These are phyloP conservation scores for Rhaphigaster nebulosa DNA, from an alignment of 2,888 invertebrate species.

Conservation along the genomic window DNA sequence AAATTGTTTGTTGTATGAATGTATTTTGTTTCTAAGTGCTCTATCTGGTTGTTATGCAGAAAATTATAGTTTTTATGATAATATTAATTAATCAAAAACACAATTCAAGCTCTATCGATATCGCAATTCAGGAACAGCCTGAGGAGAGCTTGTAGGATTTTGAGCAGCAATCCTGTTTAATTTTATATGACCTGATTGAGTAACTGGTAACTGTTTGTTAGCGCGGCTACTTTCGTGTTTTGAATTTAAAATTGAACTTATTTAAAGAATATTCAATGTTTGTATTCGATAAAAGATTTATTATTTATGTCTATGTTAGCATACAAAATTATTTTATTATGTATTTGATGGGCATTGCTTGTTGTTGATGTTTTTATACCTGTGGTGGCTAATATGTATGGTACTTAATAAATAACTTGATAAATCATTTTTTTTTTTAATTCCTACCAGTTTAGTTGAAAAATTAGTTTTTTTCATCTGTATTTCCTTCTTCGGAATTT, in stretches of 20 bases:
- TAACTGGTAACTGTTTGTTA: neutral
- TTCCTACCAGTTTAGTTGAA: neutral
- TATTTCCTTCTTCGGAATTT: too few relatives aligned
- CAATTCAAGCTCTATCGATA: neutral
- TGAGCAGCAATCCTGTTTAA: neutral
- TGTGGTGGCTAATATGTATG: constrained; percentile 13
- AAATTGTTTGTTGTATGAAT: neutral
- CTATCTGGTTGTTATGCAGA: neutral
- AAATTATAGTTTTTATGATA: neutral
- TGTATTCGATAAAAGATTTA: neutral
- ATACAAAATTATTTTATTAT: neutral
- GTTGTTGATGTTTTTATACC: constrained; percentile 35
- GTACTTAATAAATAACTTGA: neutral
- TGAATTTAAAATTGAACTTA: neutral
- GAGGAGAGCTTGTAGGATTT: neutral
- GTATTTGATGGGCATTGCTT: constrained; percentile 16
- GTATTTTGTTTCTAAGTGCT: neutral
- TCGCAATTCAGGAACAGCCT: neutral
- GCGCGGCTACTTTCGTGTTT: neutral
- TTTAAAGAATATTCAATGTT: neutral
- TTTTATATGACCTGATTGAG: neutral
- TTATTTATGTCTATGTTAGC: neutral
- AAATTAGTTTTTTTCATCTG: too few relatives aligned
- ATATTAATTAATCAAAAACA: neutral
- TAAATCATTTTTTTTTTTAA: neutral